Evolutionary conservation across 2,797 vertebrate genomes (phyloP).

Genomic region (Eulemur albifrons): DNA sequence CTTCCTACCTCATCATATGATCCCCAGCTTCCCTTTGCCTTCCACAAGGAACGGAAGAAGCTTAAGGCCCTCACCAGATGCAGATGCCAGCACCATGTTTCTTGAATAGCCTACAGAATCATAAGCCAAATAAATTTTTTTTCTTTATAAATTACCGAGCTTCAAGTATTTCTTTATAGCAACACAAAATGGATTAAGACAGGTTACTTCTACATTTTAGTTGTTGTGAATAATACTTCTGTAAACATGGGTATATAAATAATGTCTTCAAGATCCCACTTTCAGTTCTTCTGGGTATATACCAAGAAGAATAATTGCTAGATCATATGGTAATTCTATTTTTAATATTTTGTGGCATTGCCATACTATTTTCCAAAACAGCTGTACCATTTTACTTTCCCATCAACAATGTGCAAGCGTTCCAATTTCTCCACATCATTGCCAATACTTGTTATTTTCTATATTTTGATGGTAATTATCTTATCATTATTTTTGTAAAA

Average conservation of each 20-base stretch:
- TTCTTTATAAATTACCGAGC: not conserved
- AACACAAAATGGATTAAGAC: not conserved
- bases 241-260: not conserved
- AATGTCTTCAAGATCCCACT: not conserved
- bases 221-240: not conserved
- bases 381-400: not conserved
- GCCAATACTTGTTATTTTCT: not conserved
- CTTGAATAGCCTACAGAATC: not conserved
- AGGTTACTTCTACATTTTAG: not conserved
- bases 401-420: not conserved
- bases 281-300: not conserved
- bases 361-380: not conserved
- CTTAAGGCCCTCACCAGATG: not conserved
- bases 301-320: not conserved
- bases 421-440: not conserved
- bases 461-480: not conserved
- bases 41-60: not conserved
- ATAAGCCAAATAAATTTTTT: too few relatives aligned
- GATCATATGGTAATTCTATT: not conserved
- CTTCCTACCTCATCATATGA: not conserved
- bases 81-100: not conserved
- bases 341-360: not conserved
- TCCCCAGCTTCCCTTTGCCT: not conserved
- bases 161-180: not conserved
- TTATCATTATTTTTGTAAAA: not conserved